Base-by-base conservation (phyloP, 2,888 invertebrate genomes). In the Drosophila kanekoi region DNA sequence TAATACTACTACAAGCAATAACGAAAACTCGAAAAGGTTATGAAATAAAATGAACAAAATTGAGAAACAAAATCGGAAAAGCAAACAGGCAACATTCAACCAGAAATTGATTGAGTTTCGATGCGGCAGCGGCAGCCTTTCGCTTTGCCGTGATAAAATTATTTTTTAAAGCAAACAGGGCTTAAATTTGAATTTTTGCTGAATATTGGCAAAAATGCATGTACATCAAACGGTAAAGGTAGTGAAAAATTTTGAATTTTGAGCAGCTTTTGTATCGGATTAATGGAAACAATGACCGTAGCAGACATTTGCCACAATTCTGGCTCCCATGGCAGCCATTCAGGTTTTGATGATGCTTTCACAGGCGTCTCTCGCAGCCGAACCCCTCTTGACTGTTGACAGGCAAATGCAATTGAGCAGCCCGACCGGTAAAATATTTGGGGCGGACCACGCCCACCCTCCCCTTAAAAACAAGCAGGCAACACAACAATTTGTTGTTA, bases 331-430 rank as follows among this genome's bases (percentile, higher is more conserved):
- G 32, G 1, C 32, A 38, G 4, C 38, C 16, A 45, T 52, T 65
- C 43, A 41, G 40, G 11, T 41, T 58, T 41, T 41, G 33, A 33
- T 56, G 48, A 14, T 41, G n/a, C 9, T n/a, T 10, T 32, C 3
- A 0, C 28, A 28, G 28, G 28, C 28, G 28, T 28, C 28, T 8
- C 8, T 8, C 28, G n/a, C n/a, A 28, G 3, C 3, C 13, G 10
- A 9, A 2, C 13, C 44, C 0, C 8, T 13, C n/a, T 0, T n/a
- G 1, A 41, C 41, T 59, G 54, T 57, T 72, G 72, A 67, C 67
- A 58, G 62, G 14, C 48, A 38, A 58, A 61, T 44, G 61, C 61
- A 60, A 74, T 64, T 61, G 61, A 38, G 51, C 58, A 59, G 65
- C 23, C 37, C 16, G 20, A 18, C 13, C 20, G 14, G 16, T 16